A percentile compares a stretch with the other conserved stretches of the same genome.
phyloP scores from a whole-genome alignment of 2,113 vertebrate species.

The Phocoena phocoena region DNA sequence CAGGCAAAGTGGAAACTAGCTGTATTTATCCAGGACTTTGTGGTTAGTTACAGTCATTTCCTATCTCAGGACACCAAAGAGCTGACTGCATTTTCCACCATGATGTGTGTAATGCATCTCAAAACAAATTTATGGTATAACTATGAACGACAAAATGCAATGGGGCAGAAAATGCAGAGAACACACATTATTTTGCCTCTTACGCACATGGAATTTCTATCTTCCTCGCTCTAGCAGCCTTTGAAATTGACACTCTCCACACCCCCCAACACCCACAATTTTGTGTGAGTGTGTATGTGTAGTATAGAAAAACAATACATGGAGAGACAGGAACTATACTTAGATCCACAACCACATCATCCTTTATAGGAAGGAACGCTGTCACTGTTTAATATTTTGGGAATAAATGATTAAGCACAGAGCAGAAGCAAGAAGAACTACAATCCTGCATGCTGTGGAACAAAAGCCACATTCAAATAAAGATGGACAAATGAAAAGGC shows the following conservation, averaged over 20 bases:
- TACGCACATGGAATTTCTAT: constrained; percentile 40
- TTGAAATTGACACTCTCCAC: not conserved
- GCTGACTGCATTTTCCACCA: constrained; percentile 3
- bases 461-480: too few relatives aligned
- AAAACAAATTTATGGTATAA: constrained; percentile 47
- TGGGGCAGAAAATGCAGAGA: constrained; percentile 58
- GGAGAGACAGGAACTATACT: constrained; percentile 2
- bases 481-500: too few relatives aligned
- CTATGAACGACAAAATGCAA: constrained; percentile 47
- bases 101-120: not conserved
- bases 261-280: too few relatives aligned
- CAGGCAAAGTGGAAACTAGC: not conserved
- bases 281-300: not conserved
- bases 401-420: constrained; percentile 17
- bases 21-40: constrained; percentile 3
- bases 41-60: constrained; percentile 21
- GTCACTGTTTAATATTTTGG: constrained; percentile 10
- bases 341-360: not conserved
- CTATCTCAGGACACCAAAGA: constrained; percentile 38
- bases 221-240: not conserved
- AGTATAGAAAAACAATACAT: constrained; percentile 10
- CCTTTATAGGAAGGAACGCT: not conserved
- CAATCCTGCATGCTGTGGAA: too few relatives aligned
- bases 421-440: too few relatives aligned
- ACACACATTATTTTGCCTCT: constrained; percentile 40